These are phyloP conservation scores for Phataginus tricuspis DNA, from an alignment of 2,797 vertebrate genomes.

Conservation along the genomic window DNA sequence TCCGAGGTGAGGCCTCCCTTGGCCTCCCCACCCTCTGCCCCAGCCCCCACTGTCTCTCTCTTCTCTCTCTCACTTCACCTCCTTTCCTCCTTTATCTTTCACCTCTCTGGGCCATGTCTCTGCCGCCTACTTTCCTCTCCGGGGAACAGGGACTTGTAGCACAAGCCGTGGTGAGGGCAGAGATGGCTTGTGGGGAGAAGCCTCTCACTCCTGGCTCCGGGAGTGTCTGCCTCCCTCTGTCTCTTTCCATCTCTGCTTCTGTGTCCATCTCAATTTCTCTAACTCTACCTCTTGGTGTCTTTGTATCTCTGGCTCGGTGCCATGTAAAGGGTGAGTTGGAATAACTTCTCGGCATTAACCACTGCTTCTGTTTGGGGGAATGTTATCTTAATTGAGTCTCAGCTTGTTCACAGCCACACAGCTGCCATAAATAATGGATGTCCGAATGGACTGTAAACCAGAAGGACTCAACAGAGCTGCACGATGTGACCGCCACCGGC, in stretches of 20 bases:
- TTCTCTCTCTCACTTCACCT: background rate
- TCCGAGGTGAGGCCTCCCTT: background rate
- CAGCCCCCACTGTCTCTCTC: fast-evolving
- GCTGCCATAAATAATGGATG: slow-evolving; percentile 72
- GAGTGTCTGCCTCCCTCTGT: background rate
- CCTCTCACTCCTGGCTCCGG: too few species aligned
- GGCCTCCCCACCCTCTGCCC: too few species aligned
- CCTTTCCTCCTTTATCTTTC: background rate
- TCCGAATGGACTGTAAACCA: slow-evolving; percentile 41
- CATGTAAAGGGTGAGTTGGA: background rate
- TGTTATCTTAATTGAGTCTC: slow-evolving; percentile 66
- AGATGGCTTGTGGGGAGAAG: too few species aligned
- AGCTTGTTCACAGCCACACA: slow-evolving; percentile 34
- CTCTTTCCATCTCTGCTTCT: background rate
- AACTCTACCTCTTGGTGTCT: background rate
- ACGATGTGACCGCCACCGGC: background rate
- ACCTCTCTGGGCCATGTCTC: background rate
- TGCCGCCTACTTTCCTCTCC: too few species aligned
- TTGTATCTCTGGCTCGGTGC: background rate
- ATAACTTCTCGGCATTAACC: slow-evolving; percentile 62
- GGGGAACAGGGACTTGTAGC: too few species aligned
- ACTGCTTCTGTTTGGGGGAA: slow-evolving; percentile 17
- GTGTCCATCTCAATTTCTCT: background rate
- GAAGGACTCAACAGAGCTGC: background rate
- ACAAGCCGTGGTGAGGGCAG: fast-evolving